Base-by-base conservation (phyloP, 2,888 invertebrate genomes). In the Pseudanteris insignis region DNA sequence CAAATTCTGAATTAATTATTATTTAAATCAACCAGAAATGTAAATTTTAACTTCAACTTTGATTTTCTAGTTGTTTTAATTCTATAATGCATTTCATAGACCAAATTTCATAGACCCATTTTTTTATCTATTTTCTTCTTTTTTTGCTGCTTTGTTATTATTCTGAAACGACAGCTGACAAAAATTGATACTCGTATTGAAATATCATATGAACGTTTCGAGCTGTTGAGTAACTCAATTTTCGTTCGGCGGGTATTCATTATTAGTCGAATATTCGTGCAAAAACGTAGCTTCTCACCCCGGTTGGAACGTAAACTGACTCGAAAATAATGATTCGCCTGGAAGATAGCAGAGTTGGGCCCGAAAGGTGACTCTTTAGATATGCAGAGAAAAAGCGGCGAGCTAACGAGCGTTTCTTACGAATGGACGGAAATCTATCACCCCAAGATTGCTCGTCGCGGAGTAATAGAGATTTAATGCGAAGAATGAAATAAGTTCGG, bases 381-480 rank as follows among this genome's bases (percentile, higher is more conserved):
- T 58, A 58, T 53, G 53, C 58, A 50, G 33, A 50, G 54, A 54
- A 63, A 61, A 63, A 58, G 58, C 54, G 37, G 36, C 54, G 28
- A 50, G 48, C 53, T 58, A 63, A 63, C 58, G 63, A 63, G 63
- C 54, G 50, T 47, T 57, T 63, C 44, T 58, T 57, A 60, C 44
- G 44, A 53, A 64, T 57, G 60, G 44, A 40, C 30, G 51, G 40
- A 64, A 64, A 58, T 54, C 57, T 51, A 58, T 58, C 55, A 58
- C 58, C 55, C 51, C 18, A 46, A 62, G 55, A 59, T 64, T 61
- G 51, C 59, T 54, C 59, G 51, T 61, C 54, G 37, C 58, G 25
- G 32, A 64, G 61, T 59, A 51, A 64, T 57, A 61, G 58, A 58
- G 51, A 64, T 64, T 64, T 61, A 61, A 60, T 61, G 54, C 32